Conservation (phyloP, 2,797 vertebrate genomes). For the Nyctalus aviator region DNA sequence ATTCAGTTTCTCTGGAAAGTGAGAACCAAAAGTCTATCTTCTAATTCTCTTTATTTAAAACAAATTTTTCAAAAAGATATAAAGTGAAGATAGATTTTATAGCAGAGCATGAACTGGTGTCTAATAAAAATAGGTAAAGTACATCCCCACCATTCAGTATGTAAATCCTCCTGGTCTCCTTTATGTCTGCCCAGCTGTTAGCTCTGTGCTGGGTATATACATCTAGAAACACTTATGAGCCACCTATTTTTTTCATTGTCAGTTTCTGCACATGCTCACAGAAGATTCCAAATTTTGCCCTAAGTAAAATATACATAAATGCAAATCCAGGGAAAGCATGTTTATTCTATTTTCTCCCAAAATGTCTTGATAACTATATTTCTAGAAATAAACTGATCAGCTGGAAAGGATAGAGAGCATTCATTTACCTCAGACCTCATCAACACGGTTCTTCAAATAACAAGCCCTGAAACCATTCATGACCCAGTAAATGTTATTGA, state of each 20-base stretch:
- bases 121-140: not conserved
- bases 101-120: not conserved
- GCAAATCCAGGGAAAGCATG: not conserved
- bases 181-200: not conserved
- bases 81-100: not conserved
- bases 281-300: not conserved
- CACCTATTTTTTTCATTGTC: not conserved
- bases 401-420: not conserved
- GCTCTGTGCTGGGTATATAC: not conserved
- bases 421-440: not conserved
- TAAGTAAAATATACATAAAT: not conserved
- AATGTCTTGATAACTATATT: not conserved
- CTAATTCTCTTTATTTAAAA: conserved; percentile 8
- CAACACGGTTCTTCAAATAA: not conserved
- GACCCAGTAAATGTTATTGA: not conserved
- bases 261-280: not conserved
- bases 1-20: conserved; percentile 57
- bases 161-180: not conserved
- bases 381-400: not conserved
- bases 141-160: not conserved
- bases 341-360: not conserved
- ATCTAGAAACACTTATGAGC: not conserved
- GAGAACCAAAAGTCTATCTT: not conserved
- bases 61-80: not conserved
- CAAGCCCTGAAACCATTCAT: conserved; percentile 1